Evolutionary conservation across 2,888 invertebrate species (phyloP), one percentile per base, ranked within the genome.

Genomic region (Metellina segmentata): DNA sequence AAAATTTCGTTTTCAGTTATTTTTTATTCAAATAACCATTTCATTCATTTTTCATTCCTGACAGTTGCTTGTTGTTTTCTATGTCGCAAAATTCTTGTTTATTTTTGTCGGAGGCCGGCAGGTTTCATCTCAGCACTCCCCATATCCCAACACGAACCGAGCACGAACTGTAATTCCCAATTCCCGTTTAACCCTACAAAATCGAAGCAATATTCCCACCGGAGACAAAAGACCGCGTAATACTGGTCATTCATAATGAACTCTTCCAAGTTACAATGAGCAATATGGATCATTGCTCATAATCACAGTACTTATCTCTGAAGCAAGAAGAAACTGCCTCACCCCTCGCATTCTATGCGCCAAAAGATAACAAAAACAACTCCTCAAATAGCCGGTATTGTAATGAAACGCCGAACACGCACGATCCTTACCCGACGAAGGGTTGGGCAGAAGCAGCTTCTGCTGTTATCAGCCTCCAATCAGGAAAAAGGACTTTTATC

Each of bases 351-450:
- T 61, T 61, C 9, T 61, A 11, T 61, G 13, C 16, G 61, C 11
- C 9, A 61, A 61, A 61, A 34, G 34, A 34, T 34, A 34, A 16
- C 61, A 61, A 61, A 16, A 11, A 16, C 61, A 61, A 11, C 61
- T 61, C 19, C 71, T 82, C 72, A 82, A 82, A 82, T 82, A 82
- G 72, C 49, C 52, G 49, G n/a, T 85, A 48, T 9, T 34, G 53
- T 85, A 85, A 85, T 85, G 85, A 85, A 85, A 85, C 85, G 74
- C 52, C 34, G 61, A 85, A 72, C n/a, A n/a, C 53, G 85, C 85
- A 85, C 85, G 85, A 75, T 75, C 74, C 74, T 85, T 72, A 7
- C 53, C n/a, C n/a, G 9, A 13, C 16, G 34, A 11, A 52, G 53
- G 51, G 72, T 72, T 71, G 61, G 75, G 48, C 61, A 74, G 48